Evolutionary conservation across 2,797 vertebrate genomes (phyloP), one percentile per base, ranked within the genome.

Genomic region (Poeciliopsis presidionis): DNA sequence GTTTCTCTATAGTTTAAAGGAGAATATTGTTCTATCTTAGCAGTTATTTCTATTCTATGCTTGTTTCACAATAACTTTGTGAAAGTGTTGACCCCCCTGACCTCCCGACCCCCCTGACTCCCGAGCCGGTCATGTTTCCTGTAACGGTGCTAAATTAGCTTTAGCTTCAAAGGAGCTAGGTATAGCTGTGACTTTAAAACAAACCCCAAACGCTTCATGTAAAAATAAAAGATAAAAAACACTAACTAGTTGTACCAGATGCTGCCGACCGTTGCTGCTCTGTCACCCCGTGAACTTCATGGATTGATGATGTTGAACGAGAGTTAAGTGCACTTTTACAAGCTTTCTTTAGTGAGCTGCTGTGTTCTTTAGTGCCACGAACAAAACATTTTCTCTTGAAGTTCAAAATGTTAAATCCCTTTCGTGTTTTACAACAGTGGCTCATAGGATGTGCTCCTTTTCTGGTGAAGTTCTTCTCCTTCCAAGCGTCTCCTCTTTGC

Each of bases 1-100:
- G 59, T 72, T 78, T 79, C 73, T 78, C 74, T 55, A 43, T 63
- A 53, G 70, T 73, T 51, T 71, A 45, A 70, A 46, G 43, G 22
- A 1, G 13, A 8, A 70, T 8, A 46, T 18, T 14, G 51, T 53
- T 53, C 25, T 7, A 28, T 7, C 67, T 16, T 16, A 46, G 25
- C 41, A n/a, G 25, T n/a, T 45, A n/a, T 45, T 45, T 45, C 65
- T n/a, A 45, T 69, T 70, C 41, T n/a, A 5, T 18, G 25, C 39
- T 69, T 18, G 13, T 25, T 43, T 43, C 22, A 13, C 12, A n/a
- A 25, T 41, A 12, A 11, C 13, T 82, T 25, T 55, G 20, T 41
- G 12, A 30, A 39, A 39, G 13, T 20, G 39, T 55, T 55, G 72
- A 1, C 5, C 47, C 55, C 9, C 47, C 11, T 36, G 36, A 39